Evolutionary conservation across 2,888 invertebrate species (phyloP), one percentile per base, ranked within the genome.

Genomic region (Ichneumoninae sp.): DNA sequence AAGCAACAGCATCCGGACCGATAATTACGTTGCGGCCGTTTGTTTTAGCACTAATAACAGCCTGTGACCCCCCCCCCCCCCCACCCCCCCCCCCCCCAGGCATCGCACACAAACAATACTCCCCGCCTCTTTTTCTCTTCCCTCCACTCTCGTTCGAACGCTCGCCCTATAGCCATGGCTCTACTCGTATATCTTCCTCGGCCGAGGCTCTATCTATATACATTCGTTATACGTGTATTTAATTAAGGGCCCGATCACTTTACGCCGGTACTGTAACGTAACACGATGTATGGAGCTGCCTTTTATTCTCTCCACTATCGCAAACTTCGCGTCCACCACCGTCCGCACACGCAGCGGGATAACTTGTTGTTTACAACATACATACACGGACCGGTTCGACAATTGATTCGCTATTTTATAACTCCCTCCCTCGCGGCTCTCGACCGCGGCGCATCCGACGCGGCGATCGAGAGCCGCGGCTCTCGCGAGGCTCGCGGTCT

Each of bases 1-100:
- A 36, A 66, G 65, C 36, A 71, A 57, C 77, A 57, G 44, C 30
- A 70, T 81, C 69, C 47, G 83, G 77, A 80, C 87, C 88, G 90
- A 90, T 91, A 91, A 92, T 91, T 92, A 90, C 90, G 87, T 90
- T 88, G 88, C 86, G 85, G 89, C 87, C 89, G 90, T 91, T 90
- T 89, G 89, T 90, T 90, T 89, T 87, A 89, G 86, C 88, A 87
- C 88, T 89, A 90, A 90, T 90, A 91, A 90, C 88, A 89, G 89
- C 87, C 87, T 76, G 81, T 70, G 87, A 84, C 82, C 83, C 76
- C 30, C 52, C 22, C 13, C 1, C 7, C 10, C 60, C 22, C 60
- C 60, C 1, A 47, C 16, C 13, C 44, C 0, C 44, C 44, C 16
- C 16, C 19, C 6, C n/a, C 57, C 26, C 26, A 19, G 47, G 69